Conservation (phyloP, 1,140 invertebrate genomes). For the Calephelis nemesis region DNA sequence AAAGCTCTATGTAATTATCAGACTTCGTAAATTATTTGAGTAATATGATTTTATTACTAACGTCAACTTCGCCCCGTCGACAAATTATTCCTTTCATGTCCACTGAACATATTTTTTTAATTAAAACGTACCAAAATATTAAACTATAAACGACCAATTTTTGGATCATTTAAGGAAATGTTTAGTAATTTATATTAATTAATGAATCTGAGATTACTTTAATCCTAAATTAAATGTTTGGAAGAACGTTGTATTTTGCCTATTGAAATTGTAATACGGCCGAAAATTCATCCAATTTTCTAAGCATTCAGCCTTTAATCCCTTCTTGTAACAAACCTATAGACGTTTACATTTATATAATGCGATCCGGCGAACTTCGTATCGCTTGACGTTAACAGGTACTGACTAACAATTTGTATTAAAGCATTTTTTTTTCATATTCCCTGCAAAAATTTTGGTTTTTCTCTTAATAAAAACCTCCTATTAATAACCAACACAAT, state of each 20-base stretch:
- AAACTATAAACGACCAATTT: constrained; percentile 8
- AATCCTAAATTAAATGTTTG: background rate
- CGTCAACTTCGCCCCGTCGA: background rate
- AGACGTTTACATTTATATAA: too few relatives aligned
- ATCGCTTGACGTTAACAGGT: too few relatives aligned
- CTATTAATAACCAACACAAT: too few relatives aligned
- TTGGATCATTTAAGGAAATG: background rate
- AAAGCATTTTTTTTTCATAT: too few relatives aligned
- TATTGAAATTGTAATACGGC: background rate
- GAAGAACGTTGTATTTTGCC: background rate
- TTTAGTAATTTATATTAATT: too few relatives aligned
- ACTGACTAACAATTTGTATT: too few relatives aligned
- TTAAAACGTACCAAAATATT: constrained; percentile 1
- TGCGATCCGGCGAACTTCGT: too few relatives aligned
- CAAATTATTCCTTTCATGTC: constrained; percentile 15
- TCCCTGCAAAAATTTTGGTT: too few relatives aligned
- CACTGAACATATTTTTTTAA: constrained; percentile 18
- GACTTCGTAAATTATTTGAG: background rate
- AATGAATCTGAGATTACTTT: background rate
- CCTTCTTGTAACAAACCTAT: too few relatives aligned
- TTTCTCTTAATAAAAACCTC: too few relatives aligned
- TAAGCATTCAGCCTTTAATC: too few relatives aligned
- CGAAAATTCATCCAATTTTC: background rate
- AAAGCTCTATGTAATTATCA: too few relatives aligned
- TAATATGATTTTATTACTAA: constrained; percentile 17